Conservation (phyloP, 2,888 invertebrate genomes). For the Catocala fraxini region DNA sequence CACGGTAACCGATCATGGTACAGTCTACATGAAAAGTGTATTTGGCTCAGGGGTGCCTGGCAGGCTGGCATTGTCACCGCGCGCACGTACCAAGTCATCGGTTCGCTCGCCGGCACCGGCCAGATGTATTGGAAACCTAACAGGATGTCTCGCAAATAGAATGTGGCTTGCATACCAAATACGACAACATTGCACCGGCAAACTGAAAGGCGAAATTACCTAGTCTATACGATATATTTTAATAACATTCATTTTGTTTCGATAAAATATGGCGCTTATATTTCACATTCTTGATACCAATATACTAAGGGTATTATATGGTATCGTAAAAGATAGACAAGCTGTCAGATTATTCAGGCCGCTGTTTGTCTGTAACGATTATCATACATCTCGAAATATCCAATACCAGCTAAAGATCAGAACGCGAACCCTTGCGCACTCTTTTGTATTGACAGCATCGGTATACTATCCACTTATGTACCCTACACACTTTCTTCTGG, state of each 20-base stretch:
- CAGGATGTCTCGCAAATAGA: conserved; percentile 85
- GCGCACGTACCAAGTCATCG: conserved; percentile 72
- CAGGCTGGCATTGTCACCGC: conserved; percentile 59
- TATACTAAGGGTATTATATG: too few relatives aligned
- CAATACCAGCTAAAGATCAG: too few relatives aligned
- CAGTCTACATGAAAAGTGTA: conserved; percentile 52
- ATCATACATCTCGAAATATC: too few relatives aligned
- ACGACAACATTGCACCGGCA: conserved; percentile 50
- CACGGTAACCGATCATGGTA: conserved; percentile 33
- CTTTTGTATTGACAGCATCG: too few relatives aligned
- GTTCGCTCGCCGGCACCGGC: conserved; percentile 66
- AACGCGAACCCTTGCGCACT: too few relatives aligned
- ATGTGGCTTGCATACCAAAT: conserved; percentile 75
- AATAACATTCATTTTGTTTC: conserved; percentile 14
- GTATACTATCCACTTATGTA: too few relatives aligned
- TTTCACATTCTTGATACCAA: too few relatives aligned
- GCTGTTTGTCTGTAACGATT: too few relatives aligned
- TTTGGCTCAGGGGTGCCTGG: conserved; percentile 41
- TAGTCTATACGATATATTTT: conserved; percentile 29
- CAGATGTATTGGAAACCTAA: conserved; percentile 87
- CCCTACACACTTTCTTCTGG: too few relatives aligned
- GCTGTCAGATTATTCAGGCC: too few relatives aligned
- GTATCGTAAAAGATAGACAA: too few relatives aligned
- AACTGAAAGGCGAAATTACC: conserved; percentile 44
- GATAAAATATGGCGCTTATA: too few relatives aligned